Conservation (phyloP, 2,797 vertebrate genomes). For the Brachymystax lenok region DNA sequence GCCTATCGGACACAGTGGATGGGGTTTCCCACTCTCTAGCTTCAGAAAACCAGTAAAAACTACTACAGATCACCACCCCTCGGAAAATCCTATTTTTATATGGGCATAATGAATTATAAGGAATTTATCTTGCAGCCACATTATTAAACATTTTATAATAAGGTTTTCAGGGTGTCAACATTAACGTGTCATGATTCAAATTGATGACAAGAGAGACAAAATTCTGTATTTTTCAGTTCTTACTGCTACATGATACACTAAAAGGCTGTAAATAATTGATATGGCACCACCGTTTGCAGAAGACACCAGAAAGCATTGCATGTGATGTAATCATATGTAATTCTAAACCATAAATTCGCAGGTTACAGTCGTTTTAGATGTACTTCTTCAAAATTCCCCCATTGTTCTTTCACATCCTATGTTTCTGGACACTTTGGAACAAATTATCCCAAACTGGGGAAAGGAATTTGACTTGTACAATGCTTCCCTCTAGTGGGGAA, state of each 20-base stretch:
- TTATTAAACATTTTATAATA: not conserved
- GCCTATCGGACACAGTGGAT: not conserved
- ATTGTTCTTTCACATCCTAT: slow-evolving; percentile 66
- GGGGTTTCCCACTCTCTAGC: not conserved
- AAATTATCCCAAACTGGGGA: not conserved
- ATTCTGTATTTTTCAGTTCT: not conserved
- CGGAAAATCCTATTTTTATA: not conserved
- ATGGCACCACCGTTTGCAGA: not conserved
- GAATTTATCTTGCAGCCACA: too few species aligned
- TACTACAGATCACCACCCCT: not conserved
- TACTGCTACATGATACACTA: not conserved
- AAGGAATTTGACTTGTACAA: slow-evolving; percentile 24
- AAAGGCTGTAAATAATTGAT: not conserved
- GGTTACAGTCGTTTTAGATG: slow-evolving; percentile 17
- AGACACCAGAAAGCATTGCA: not conserved
- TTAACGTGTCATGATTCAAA: not conserved
- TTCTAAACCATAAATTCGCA: not conserved
- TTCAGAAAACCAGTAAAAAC: not conserved
- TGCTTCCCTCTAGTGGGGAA: slow-evolving; percentile 61
- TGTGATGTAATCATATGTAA: not conserved
- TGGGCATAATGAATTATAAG: not conserved
- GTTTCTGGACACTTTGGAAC: slow-evolving; percentile 38
- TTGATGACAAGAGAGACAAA: not conserved
- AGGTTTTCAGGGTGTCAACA: not conserved
- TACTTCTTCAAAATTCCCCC: slow-evolving; percentile 53